A percentile compares a stretch with the other conserved stretches of the same genome.
These are phyloP conservation scores for Pterocles gutturalis DNA, from an alignment of 2,113 vertebrate genomes.

Conservation along the genomic window DNA sequence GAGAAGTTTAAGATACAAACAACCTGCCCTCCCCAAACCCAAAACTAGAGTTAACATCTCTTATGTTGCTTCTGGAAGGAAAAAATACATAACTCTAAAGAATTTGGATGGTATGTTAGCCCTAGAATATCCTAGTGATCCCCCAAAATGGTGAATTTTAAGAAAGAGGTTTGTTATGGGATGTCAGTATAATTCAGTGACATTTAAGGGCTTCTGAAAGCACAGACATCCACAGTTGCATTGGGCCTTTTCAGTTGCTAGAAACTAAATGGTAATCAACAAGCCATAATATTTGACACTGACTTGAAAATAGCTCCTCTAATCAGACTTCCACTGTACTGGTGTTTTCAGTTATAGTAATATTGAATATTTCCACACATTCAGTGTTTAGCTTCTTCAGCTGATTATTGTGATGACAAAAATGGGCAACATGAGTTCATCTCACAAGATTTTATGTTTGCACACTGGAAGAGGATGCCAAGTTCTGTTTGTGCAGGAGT, in stretches of 20 bases:
- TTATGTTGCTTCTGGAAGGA: not conserved
- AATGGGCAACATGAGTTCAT: not conserved
- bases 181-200: not conserved
- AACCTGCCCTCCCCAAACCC: rapidly evolving
- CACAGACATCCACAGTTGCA: not conserved
- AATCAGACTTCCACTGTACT: not conserved
- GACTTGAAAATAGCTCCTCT: not conserved
- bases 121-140: not conserved
- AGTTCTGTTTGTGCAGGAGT: not conserved
- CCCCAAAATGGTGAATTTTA: not conserved
- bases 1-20: not conserved
- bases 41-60: not conserved
- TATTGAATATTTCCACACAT: not conserved
- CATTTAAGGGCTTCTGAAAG: not conserved
- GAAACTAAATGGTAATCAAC: not conserved
- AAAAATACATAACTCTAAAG: not conserved
- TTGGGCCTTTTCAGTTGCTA: not conserved
- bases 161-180: not conserved
- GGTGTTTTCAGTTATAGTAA: not conserved
- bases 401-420: not conserved
- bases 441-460: not conserved
- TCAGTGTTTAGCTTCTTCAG: not conserved
- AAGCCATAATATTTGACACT: not conserved
- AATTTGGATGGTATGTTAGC: rapidly evolving
- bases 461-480: not conserved